Percentiles rank a stretch among this genome's conserved stretches.
These are phyloP conservation scores for Orthonychiurus folsomi DNA, from an alignment of 2,888 invertebrate species.

Conservation along the genomic window DNA sequence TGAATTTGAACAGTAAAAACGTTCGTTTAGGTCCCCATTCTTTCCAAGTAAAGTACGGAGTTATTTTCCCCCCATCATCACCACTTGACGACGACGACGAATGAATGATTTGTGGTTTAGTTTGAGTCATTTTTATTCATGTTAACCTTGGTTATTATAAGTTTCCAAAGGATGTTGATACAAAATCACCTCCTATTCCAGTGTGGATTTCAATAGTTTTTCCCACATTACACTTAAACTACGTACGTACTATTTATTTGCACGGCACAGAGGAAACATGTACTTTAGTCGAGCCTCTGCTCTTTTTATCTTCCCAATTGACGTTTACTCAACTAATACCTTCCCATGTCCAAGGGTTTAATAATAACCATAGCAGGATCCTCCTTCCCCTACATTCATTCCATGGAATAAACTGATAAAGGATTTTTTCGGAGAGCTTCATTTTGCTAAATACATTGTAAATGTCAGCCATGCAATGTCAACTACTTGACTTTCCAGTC, in stretches of 20 bases:
- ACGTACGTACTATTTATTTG: neutral
- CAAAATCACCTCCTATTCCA: neutral
- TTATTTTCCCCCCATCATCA: no score
- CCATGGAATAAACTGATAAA: no score
- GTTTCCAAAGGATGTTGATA: neutral
- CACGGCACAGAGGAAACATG: no score
- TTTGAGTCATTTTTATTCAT: neutral
- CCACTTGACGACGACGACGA: no score
- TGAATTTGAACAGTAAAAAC: no score
- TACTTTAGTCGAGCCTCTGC: neutral
- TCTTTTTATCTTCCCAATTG: neutral
- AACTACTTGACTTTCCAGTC: no score
- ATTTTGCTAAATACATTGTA: no score
- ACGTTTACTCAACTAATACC: neutral
- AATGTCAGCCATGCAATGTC: no score
- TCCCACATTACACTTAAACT: neutral
- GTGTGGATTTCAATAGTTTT: neutral
- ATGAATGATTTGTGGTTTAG: neutral
- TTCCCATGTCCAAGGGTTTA: neutral
- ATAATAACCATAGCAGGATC: neutral
- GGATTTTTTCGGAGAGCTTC: no score
- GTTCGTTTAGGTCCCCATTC: no score
- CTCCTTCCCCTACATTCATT: neutral
- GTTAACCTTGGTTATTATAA: neutral
- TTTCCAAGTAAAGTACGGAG: no score